Evolutionary conservation across 2,113 vertebrate genomes (phyloP), one percentile per base, ranked within the genome.

Genomic region (Phycodurus eques): DNA sequence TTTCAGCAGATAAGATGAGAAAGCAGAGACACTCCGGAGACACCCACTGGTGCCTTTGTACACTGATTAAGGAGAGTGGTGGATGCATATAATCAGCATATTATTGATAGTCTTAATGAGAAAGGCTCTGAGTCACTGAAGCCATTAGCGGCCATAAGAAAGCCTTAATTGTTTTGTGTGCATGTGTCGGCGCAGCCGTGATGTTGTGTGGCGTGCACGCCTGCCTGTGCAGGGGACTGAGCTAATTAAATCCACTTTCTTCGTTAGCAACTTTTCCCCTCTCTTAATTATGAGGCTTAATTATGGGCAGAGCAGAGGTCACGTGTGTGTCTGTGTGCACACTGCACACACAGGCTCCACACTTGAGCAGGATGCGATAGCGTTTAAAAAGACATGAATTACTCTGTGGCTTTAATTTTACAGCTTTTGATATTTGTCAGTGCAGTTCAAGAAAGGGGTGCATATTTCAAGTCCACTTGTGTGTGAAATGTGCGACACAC

Each of bases 31-130:
- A 78, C 89, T 87, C 78, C 73, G 19, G 78, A 82, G 88, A 88
- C 51, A 49, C 80, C 72, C 87, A 60, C 84, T 74, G 39, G 80
- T 87, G 78, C 85, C 83, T 85, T 90, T 87, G 82, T 87, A 85
- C 73, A 68, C 74, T 5, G 80, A 89, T 87, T 83, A 83, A 86
- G 67, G 72, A 80, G 76, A 75, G 74, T 51, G 60, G 66, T 78
- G 84, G 82, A 87, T 72, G 84, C 85, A 75, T 85, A 85, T 90
- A 85, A 90, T 91, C 90, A 89, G 88, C 89, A 76, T 85, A 90
- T 91, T 92, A 93, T 92, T 92, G 91, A 92, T 92, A 90, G 90
- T 82, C 87, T 88, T 89, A 91, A 91, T 91, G 84, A 87, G 88
- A 87, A 84, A 81, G 82, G 81, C 80, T 85, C 84, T 76, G 88